Base-by-base conservation (phyloP, 2,113 vertebrate species). In the Melanocharis versteri region DNA sequence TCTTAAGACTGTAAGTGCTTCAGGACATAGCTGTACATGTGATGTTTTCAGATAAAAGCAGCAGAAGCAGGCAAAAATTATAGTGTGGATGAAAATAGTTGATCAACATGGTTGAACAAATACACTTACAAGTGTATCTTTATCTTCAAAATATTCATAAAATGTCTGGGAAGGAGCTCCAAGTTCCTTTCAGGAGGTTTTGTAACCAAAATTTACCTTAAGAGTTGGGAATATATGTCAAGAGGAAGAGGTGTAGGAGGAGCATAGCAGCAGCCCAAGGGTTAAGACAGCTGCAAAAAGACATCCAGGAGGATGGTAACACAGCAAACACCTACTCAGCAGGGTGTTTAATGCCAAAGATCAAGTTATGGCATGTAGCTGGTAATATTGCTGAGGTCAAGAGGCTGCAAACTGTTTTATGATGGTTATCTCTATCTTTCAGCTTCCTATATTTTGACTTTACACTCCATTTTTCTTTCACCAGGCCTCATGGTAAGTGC, bases 401-500 rank as follows among this genome's bases (percentile, higher is more conserved):
- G 57, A 89, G 39, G 62, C 81, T 92, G 60, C 47, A 94, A 64
- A 89, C 61, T 45, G 47, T 76, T 79, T 95, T 66, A 70, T 54
- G 78, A 82, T 92, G 54, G 62, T 78, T 97, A 93, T 96, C 66
- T 92, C 90, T 81, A 31, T 89, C 64, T 92, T 82, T 92, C 66
- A 79, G 50, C n/a, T 93, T 84, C 73, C 58, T 33, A 35, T 83
- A 73, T 95, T 90, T 94, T 96, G 84, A 77, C 68, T 93, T 92
- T 73, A 83, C 0, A 11, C 31, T 87, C 47, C 37, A 60, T 92
- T 81, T 83, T 87, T 65, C 87, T 88, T 93, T 85, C 75, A 61
- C 64, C 15, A 5, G 35, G 62, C 33, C 71, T 78, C 64, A 47
- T 48, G 44, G 51, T 83, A 89, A 92, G 24, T 75, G 69, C 51